Evolutionary conservation across 35 echinoderm and acorn worm species (phyloP), one percentile per base, ranked within the genome.

Genomic region (Acanthaster planci): DNA sequence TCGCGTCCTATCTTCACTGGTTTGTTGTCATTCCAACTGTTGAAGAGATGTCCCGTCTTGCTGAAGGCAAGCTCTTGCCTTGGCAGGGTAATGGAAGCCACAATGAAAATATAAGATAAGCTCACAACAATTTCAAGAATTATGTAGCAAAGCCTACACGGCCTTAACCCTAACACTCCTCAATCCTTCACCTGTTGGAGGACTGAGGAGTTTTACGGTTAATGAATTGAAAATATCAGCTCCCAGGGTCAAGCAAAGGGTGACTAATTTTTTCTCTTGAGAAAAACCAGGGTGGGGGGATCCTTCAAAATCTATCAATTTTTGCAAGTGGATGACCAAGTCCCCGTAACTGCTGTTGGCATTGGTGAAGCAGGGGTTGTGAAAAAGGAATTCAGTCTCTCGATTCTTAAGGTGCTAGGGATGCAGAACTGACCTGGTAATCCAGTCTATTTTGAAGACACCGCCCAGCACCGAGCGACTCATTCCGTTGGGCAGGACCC

Each of bases 1-100:
- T 99, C 96, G 67, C 96, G 38, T 1, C 96, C 96, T 37, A 99
- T 99, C 89, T 99, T 99, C 31, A 99, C 96, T 16, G 96, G 96
- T 83, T 94, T 99, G 76, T 86, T 94, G 39, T 99, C 96, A 80
- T 99, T 99, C 96, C 96, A 99, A 3, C 82, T 50, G 81, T 99
- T 99, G 67, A 82, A 99, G 14, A 99, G 86, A 55, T 99, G 91
- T 29, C 58, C 67, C 10, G 84, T 87, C 53, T 94, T 99, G 44
- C 82, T 80, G 60, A 99, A 99, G 3, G 96, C 81, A 64, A 99
- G 60, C 29, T 99, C 96, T 78, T 99, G 92, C 34, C 94, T 97
- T 76, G 15, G 40, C 21, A 21, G 83, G 79, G 67, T 0, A 91
- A 37, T 84, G 18, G 34, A 31, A 92, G 67, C 60, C n/a, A 9